phyloP scores from a whole-genome alignment of 2,113 vertebrate genomes.

The Coracopsis vasa region DNA sequence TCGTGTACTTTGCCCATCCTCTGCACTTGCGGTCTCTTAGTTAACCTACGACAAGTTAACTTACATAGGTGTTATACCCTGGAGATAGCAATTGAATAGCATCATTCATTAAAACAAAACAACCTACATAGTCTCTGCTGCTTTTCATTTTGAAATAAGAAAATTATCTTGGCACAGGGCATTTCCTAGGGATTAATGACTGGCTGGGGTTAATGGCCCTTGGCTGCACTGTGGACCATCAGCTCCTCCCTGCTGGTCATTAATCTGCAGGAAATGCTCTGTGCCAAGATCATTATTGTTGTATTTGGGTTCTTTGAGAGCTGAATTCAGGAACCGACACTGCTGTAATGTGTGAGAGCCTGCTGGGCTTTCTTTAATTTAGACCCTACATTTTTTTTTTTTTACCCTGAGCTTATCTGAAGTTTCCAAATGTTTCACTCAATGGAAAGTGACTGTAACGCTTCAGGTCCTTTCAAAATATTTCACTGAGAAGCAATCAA shows the following conservation, averaged over 20 bases:
- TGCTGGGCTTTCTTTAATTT: conserved; percentile 47
- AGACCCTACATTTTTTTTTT: neutral
- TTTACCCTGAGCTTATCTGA: neutral
- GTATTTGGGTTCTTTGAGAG: conserved; percentile 56
- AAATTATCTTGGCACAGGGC: conserved; percentile 46
- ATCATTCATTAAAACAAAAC: conserved; percentile 16
- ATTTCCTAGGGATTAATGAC: conserved; percentile 63
- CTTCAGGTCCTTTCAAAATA: conserved; percentile 38
- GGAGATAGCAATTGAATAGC: neutral
- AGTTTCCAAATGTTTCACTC: conserved; percentile 27
- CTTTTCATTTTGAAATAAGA: conserved; percentile 57
- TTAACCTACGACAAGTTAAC: neutral
- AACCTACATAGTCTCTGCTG: neutral
- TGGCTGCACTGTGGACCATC: conserved; percentile 4
- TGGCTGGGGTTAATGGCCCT: conserved; percentile 57
- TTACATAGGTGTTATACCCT: neutral
- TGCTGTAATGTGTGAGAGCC: conserved; percentile 37
- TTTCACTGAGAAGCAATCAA: neutral
- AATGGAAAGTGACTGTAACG: neutral
- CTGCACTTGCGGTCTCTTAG: rapidly evolving
- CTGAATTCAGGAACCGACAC: conserved; percentile 35
- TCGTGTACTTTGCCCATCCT: neutral
- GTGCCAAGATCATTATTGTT: conserved; percentile 57
- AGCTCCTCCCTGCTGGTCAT: conserved; percentile 60
- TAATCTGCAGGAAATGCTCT: conserved; percentile 59